These are phyloP conservation scores for Excalfactoria chinensis DNA, from an alignment of 2,113 vertebrate species.

Conservation along the genomic window DNA sequence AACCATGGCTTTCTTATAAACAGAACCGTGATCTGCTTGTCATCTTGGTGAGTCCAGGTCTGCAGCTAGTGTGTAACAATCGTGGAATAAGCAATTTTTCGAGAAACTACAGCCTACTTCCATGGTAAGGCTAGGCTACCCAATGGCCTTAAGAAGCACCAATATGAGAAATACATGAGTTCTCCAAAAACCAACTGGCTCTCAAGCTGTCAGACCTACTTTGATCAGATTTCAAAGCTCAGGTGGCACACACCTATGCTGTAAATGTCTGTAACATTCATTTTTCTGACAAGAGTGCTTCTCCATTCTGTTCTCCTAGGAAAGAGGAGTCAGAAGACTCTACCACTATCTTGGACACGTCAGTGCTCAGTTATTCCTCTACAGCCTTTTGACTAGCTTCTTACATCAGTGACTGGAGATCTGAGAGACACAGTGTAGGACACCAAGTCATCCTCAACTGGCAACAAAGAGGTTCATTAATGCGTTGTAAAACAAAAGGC, in stretches of 20 bases:
- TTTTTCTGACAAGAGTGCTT: not conserved
- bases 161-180: not conserved
- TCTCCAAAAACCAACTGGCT: not conserved
- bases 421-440: not conserved
- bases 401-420: not conserved
- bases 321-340: not conserved
- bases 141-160: not conserved
- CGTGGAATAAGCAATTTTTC: not conserved
- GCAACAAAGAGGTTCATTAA: not conserved
- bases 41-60: not conserved
- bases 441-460: not conserved
- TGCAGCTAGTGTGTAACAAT: not conserved
- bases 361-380: not conserved
- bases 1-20: not conserved
- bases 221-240: not conserved
- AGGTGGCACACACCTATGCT: not conserved
- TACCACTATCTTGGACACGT: accelerated
- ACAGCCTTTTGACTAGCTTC: not conserved
- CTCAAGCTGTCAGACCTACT: not conserved
- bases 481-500: not conserved
- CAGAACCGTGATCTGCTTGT: not conserved
- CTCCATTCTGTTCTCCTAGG: not conserved
- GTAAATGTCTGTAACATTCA: not conserved
- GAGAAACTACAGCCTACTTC: not conserved
- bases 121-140: not conserved